A percentile compares a stretch with the other conserved stretches of the same genome.
phyloP scores from a whole-genome alignment of 1,140 invertebrate genomes.

The Euglossa dilemma region DNA sequence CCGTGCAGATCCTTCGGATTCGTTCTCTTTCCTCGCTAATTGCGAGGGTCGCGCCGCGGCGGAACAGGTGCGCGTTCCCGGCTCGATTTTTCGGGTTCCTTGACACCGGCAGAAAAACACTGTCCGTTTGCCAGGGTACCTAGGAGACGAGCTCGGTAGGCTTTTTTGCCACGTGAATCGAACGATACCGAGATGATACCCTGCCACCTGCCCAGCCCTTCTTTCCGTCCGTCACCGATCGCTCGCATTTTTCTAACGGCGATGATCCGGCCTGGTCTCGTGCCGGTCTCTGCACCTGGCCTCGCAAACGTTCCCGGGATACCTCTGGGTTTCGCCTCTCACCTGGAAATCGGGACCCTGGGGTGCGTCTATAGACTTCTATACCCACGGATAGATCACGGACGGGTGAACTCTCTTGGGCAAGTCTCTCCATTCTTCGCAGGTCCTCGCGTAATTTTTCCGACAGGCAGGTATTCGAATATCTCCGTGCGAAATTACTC shows the following conservation, averaged over 20 bases:
- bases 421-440: no score
- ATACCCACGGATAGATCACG: no score
- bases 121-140: neutral
- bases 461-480: no score
- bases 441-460: no score
- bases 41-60: slow-evolving; percentile 34
- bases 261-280: slow-evolving; percentile 1
- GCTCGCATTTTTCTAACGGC: slow-evolving; percentile 39
- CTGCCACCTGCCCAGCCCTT: slow-evolving; percentile 26
- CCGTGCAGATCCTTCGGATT: neutral
- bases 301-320: neutral
- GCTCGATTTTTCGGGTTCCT: slow-evolving; percentile 44
- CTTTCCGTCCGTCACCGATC: neutral
- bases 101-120: slow-evolving; percentile 34
- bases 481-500: no score
- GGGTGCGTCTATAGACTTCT: neutral
- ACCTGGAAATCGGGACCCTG: neutral
- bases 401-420: no score
- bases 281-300: slow-evolving; percentile 20
- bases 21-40: slow-evolving; percentile 47
- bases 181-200: neutral
- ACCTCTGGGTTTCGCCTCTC: neutral
- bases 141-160: no score
- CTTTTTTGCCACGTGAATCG: no score
- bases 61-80: slow-evolving; percentile 48